Evolutionary conservation across 2,888 invertebrate species (phyloP).

Genomic region (Agriopis leucophaearia): DNA sequence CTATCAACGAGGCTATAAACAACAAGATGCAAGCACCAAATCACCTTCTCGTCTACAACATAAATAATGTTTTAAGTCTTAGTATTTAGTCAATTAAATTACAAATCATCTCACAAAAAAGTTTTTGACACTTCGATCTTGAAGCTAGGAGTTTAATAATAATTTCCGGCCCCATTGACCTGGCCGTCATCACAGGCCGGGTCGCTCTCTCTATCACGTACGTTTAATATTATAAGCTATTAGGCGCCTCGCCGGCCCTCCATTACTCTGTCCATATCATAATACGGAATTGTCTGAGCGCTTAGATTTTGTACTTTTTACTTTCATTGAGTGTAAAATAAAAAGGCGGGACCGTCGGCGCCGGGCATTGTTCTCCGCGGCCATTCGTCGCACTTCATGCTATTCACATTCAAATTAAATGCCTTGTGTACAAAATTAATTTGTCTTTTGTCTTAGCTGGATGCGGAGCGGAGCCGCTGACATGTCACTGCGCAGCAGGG

Average conservation of each 20-base stretch:
- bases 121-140: slow-evolving; percentile 1
- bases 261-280: slow-evolving; percentile 85
- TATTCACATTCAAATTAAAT: slow-evolving; percentile 87
- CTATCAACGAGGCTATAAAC: slow-evolving; percentile 21
- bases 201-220: slow-evolving; percentile 74
- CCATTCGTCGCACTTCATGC: slow-evolving; percentile 87
- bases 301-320: slow-evolving; percentile 83
- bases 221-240: slow-evolving; percentile 85
- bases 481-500: slow-evolving; percentile 79
- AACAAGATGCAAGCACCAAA: slow-evolving; percentile 13
- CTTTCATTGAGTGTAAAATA: slow-evolving; percentile 78
- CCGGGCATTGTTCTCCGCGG: slow-evolving; percentile 83
- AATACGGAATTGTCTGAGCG: slow-evolving; percentile 84
- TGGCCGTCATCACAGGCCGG: slow-evolving; percentile 51
- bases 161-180: slow-evolving; percentile 55
- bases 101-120: background rate
- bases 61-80: background rate
- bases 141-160: slow-evolving; percentile 25
- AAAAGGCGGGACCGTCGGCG: slow-evolving; percentile 82
- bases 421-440: slow-evolving; percentile 86
- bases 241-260: slow-evolving; percentile 80
- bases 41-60: slow-evolving; percentile 14
- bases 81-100: background rate
- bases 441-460: slow-evolving; percentile 85
- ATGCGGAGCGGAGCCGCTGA: slow-evolving; percentile 65